phyloP scores from a whole-genome alignment of 2,113 vertebrate species.

The Dromaius novaehollandiae region DNA sequence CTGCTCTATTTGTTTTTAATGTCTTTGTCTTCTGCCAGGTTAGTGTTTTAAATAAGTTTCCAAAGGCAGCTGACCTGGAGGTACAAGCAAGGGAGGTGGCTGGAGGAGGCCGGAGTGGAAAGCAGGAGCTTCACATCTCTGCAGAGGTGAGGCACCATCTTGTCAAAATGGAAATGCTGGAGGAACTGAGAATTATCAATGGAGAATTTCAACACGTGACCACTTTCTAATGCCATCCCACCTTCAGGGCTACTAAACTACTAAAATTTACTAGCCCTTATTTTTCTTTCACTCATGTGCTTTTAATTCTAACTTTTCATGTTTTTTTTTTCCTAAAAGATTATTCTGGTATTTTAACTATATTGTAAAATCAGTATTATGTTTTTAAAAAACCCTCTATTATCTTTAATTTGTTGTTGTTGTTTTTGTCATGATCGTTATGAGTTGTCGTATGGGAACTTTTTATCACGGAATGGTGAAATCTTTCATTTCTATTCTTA shows the following conservation, averaged over 20 bases:
- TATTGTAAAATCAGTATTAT: not conserved
- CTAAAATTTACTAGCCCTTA: not conserved
- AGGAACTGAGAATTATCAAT: not conserved
- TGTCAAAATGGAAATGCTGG: not conserved
- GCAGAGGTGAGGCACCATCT: not conserved
- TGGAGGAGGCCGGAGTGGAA: not conserved
- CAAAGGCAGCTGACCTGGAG: not conserved
- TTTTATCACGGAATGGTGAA: not conserved
- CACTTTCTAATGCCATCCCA: not conserved
- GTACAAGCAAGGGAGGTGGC: not conserved
- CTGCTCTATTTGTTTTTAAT: not conserved
- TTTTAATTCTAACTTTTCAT: not conserved
- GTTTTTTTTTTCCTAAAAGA: not conserved
- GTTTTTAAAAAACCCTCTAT: fast-evolving
- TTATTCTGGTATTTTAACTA: not conserved
- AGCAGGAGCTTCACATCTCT: not conserved
- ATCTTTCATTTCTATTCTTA: not conserved
- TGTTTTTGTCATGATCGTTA: not conserved
- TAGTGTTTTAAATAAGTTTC: not conserved
- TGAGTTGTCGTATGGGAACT: not conserved
- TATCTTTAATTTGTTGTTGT: not conserved
- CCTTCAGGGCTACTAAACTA: not conserved
- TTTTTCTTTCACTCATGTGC: not conserved
- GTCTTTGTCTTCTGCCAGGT: not conserved
- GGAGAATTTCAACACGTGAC: not conserved